phyloP scores from a whole-genome alignment of 2,888 invertebrate species.

The Euphydryas editha region DNA sequence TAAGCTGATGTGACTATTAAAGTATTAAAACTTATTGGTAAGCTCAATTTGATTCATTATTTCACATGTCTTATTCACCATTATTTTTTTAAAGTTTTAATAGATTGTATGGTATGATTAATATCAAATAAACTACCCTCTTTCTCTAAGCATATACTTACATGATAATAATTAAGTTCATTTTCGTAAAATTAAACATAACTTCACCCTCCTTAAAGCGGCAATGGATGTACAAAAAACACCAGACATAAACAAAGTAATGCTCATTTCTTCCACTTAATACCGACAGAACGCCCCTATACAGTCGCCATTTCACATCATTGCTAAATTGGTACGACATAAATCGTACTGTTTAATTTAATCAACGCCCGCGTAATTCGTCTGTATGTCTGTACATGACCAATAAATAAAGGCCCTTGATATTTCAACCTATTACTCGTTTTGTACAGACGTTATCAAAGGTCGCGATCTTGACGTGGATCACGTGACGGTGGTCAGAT shows the following conservation, averaged over 20 bases:
- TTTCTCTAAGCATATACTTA: not conserved
- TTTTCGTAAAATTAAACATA: slow-evolving; percentile 18
- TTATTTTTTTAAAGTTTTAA: too few relatives aligned
- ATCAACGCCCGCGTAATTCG: slow-evolving; percentile 76
- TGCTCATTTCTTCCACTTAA: slow-evolving; percentile 63
- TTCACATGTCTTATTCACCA: too few relatives aligned
- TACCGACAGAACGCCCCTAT: slow-evolving; percentile 66
- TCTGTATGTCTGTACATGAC: slow-evolving; percentile 50
- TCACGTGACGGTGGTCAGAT: slow-evolving; percentile 40
- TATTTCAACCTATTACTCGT: slow-evolving; percentile 44
- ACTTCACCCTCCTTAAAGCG: slow-evolving; percentile 15
- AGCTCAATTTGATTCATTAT: too few relatives aligned
- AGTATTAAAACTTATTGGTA: too few relatives aligned
- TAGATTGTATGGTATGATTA: too few relatives aligned
- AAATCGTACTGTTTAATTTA: slow-evolving; percentile 80
- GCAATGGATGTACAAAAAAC: slow-evolving; percentile 23
- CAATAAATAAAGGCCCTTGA: slow-evolving; percentile 56
- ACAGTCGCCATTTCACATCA: slow-evolving; percentile 71
- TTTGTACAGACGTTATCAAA: slow-evolving; percentile 32
- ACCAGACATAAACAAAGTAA: slow-evolving; percentile 40
- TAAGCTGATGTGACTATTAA: too few relatives aligned
- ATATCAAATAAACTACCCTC: not conserved
- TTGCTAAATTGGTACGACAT: slow-evolving; percentile 80
- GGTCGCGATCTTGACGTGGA: slow-evolving; percentile 45
- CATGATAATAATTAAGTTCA: not conserved